Base-by-base conservation (phyloP, 2,113 vertebrate species). In the Merops nubicus region DNA sequence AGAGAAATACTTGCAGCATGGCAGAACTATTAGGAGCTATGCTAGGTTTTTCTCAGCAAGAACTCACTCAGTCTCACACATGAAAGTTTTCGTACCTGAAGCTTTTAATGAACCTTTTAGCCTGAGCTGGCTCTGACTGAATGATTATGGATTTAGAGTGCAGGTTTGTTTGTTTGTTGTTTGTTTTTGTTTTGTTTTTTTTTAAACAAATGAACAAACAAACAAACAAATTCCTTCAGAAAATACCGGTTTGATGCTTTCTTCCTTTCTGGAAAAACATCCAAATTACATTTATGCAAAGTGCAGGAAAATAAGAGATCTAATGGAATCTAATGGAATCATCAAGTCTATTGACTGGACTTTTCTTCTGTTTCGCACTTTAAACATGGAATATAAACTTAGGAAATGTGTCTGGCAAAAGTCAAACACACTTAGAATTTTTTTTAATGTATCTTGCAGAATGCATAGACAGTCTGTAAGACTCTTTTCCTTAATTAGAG, bases 41-140 rank as follows among this genome's bases (percentile, higher is more conserved):
- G 3, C 4, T 65, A 81, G n/a, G 8, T 59, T 92, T 94, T 91
- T 81, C 91, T 86, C 72, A 81, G 82, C 31, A 63, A 81, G 86
- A 89, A 74, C 34, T 60, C 69, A 74, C 34, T 60, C 69, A 21
- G 18, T 43, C 26, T 90, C 63, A 83, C 42, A 84, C 15, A 74
- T 25, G 21, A 73, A 36, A 51, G 15, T 33, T 83, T 91, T 92
- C 12, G 3, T 76, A 96, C 43, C 51, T 57, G 65, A 92, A 91
- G 70, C n/a, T 85, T 93, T 95, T 94, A 93, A 92, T 78, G 17
- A 96, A 31, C 8, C 5, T 92, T 92, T 96, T 85, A 94, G 68
- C 43, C 16, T 20, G 50, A 88, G 12, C 2, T 28, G 20, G 20
- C n/a, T 75, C 68, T 70, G 57, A 16, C 13, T 69, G 59, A 79